Evolutionary conservation across 2,113 vertebrate genomes (phyloP).

Genomic region (Condylura cristata): DNA sequence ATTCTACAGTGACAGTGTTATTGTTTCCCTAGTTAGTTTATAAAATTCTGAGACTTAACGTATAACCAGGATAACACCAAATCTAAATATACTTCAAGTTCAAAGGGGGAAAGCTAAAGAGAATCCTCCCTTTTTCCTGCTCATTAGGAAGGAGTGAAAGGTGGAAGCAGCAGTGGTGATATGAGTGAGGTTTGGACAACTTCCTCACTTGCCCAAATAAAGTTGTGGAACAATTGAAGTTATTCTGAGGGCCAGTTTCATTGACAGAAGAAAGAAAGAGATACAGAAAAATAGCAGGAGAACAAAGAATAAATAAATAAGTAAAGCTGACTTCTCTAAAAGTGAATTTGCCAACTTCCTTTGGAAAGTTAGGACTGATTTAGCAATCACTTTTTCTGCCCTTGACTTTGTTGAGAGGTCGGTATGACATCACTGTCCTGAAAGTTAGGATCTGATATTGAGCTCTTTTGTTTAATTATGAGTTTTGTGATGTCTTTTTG

Average conservation of each 20-base stretch:
- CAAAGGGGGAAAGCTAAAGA: not conserved
- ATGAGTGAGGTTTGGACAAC: not conserved
- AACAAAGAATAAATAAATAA: slow-evolving; percentile 26
- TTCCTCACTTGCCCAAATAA: not conserved
- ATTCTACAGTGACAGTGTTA: not conserved
- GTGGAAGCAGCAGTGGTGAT: not conserved
- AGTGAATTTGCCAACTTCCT: slow-evolving; percentile 15
- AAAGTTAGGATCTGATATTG: not conserved
- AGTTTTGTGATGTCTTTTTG: not conserved
- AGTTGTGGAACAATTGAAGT: not conserved
- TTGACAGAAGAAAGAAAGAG: not conserved
- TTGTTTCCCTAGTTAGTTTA: slow-evolving; percentile 50
- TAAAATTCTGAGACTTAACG: slow-evolving; percentile 21
- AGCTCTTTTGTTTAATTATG: not conserved
- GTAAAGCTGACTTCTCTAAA: not conserved
- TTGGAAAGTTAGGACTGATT: slow-evolving; percentile 29
- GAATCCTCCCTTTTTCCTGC: not conserved
- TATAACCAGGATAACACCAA: slow-evolving; percentile 15
- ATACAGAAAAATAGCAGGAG: not conserved
- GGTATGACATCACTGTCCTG: not conserved
- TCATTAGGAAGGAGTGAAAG: not conserved
- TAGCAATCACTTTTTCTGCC: not conserved
- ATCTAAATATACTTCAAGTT: slow-evolving; percentile 1
- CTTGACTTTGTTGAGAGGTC: not conserved
- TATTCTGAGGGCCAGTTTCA: not conserved